phyloP scores from a whole-genome alignment of 1,140 invertebrate genomes.

The Globodera rostochiensis region DNA sequence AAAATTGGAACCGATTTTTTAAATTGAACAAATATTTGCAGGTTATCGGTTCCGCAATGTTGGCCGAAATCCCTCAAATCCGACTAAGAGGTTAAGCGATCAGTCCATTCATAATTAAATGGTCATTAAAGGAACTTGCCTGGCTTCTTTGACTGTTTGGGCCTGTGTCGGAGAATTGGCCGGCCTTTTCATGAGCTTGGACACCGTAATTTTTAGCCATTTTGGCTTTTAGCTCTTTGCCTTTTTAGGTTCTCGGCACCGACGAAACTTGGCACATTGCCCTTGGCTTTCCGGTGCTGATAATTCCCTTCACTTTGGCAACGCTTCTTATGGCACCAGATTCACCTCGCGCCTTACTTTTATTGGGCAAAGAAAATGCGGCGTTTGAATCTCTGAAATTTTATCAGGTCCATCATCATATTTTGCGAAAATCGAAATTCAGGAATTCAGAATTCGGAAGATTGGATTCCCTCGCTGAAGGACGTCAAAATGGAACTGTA shows the following conservation, averaged over 20 bases:
- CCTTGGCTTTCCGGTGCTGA: slow-evolving; percentile 34
- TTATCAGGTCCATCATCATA: slow-evolving; percentile 42
- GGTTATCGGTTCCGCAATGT: slow-evolving; percentile 46
- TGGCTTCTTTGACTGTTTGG: slow-evolving; percentile 54
- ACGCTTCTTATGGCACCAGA: slow-evolving; percentile 38
- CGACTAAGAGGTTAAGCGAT: slow-evolving; percentile 11
- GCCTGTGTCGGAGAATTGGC: slow-evolving; percentile 48
- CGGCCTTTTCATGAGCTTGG: slow-evolving; percentile 44
- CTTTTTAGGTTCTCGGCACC: slow-evolving; percentile 38
- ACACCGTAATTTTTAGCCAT: background rate
- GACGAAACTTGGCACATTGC: slow-evolving; percentile 42
- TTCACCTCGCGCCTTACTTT: slow-evolving; percentile 40
- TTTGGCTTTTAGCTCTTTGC: background rate
- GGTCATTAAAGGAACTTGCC: slow-evolving; percentile 32
- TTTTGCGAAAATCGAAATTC: background rate
- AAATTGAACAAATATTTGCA: slow-evolving; percentile 18
- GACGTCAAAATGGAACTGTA: slow-evolving; percentile 43
- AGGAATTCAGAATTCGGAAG: slow-evolving; percentile 44
- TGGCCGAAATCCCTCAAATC: slow-evolving; percentile 51
- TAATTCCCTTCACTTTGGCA: slow-evolving; percentile 41
- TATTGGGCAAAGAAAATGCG: slow-evolving; percentile 33
- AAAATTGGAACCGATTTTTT: slow-evolving; percentile 23
- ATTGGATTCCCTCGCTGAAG: slow-evolving; percentile 43
- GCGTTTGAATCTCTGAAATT: slow-evolving; percentile 45
- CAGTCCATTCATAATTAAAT: background rate